A percentile compares a stretch with the other conserved stretches of the same genome.
phyloP scores from a whole-genome alignment of 2,888 invertebrate species.

The Molorchus minor region DNA sequence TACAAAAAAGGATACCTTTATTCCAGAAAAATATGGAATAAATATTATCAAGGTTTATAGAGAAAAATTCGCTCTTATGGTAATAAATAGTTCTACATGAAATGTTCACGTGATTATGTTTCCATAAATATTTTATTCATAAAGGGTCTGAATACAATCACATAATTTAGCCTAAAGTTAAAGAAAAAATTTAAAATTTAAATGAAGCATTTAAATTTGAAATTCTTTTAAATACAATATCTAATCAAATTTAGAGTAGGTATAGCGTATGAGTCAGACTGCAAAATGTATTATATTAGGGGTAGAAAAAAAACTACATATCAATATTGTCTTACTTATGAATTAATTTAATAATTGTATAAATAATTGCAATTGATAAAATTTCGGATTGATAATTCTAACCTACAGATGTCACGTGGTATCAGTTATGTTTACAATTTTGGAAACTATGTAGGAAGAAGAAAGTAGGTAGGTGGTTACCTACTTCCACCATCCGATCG shows the following conservation, averaged over 20 bases:
- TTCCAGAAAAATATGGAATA: background rate
- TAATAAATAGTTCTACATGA: slow-evolving; percentile 22
- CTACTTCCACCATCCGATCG: too few species aligned
- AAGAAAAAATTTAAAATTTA: slow-evolving; percentile 30
- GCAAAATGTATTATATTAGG: too few species aligned
- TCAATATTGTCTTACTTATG: too few species aligned
- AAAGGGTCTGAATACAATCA: slow-evolving; percentile 39
- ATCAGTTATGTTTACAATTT: slow-evolving; percentile 17
- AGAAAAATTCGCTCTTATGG: slow-evolving; percentile 2
- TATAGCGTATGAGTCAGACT: too few species aligned
- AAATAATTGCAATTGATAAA: slow-evolving; percentile 1
- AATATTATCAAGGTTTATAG: too few species aligned
- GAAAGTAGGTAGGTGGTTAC: too few species aligned
- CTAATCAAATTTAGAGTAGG: slow-evolving; percentile 11
- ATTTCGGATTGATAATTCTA: slow-evolving; percentile 2
- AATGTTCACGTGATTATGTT: slow-evolving; percentile 35
- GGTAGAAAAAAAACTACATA: too few species aligned
- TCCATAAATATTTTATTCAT: slow-evolving; percentile 43
- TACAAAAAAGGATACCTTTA: background rate
- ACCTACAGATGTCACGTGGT: slow-evolving; percentile 8
- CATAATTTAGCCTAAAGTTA: slow-evolving; percentile 35
- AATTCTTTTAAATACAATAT: slow-evolving; percentile 35
- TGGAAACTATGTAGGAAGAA: too few species aligned
- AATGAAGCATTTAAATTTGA: slow-evolving; percentile 38
- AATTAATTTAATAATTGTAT: too few species aligned